Percentiles rank a stretch among this genome's conserved stretches.
Evolutionary conservation across 2,797 vertebrate genomes (phyloP).

Genomic region (Astyanax mexicanus): DNA sequence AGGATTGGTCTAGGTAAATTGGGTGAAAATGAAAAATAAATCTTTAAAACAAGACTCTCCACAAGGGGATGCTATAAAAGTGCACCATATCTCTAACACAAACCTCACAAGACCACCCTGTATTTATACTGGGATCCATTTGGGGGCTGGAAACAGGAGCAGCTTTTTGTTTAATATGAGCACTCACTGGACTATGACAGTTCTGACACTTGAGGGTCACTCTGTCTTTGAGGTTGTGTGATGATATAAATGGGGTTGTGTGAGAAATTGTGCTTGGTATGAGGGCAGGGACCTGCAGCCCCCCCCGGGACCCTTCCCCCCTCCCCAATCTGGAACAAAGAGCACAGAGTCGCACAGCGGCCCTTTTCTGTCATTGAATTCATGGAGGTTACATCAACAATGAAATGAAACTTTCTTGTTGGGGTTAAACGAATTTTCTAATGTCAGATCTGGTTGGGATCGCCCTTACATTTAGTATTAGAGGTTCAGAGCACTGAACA

Average conservation of each 20-base stretch:
- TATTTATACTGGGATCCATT: background rate
- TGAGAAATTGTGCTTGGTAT: conserved; percentile 7
- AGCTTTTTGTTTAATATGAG: conserved; percentile 7
- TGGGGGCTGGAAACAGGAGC: background rate
- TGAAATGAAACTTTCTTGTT: background rate
- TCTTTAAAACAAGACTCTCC: too few relatives aligned
- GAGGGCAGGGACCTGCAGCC: background rate
- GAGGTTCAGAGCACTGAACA: background rate
- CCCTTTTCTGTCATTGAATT: background rate
- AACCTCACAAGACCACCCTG: background rate
- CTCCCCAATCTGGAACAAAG: background rate
- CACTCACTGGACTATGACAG: background rate
- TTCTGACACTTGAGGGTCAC: conserved; percentile 4
- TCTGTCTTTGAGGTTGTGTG: background rate
- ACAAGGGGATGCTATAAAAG: too few relatives aligned
- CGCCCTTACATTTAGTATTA: background rate
- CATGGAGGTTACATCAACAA: background rate
- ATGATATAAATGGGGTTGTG: conserved; percentile 16
- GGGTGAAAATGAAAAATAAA: too few relatives aligned
- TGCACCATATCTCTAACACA: too few relatives aligned
- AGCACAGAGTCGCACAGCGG: background rate
- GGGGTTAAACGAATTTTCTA: background rate
- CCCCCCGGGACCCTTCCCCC: background rate
- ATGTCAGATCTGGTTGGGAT: background rate
- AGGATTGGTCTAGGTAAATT: too few relatives aligned